Conservation (phyloP, 2,113 vertebrate species). For the Bos indicus region DNA sequence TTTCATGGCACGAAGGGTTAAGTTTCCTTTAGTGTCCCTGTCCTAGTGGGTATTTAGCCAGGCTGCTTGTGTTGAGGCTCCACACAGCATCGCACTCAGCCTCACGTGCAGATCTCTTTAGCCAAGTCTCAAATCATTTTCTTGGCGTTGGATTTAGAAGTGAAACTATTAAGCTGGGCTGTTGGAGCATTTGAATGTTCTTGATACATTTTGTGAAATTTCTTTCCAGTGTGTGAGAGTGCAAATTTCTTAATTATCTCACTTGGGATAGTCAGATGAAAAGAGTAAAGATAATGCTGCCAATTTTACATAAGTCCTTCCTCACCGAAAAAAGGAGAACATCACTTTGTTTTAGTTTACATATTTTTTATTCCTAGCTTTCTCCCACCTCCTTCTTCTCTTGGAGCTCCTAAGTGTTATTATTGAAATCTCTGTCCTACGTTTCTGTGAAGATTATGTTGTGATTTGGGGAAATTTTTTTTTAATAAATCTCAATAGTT, state of each 20-base stretch:
- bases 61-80: background rate
- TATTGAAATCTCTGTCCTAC: background rate
- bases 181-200: background rate
- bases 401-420: background rate
- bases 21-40: background rate
- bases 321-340: background rate
- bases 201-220: background rate
- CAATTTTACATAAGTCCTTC: background rate
- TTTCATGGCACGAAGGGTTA: background rate
- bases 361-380: background rate
- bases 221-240: background rate
- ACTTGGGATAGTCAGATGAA: background rate
- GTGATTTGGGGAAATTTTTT: background rate
- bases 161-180: background rate
- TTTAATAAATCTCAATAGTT: background rate
- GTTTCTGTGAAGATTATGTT: background rate
- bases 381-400: background rate
- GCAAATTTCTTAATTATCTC: background rate
- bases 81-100: background rate
- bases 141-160: background rate
- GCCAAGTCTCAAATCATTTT: background rate
- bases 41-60: background rate
- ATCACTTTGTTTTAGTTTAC: background rate
- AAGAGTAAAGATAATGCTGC: background rate
- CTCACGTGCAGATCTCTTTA: background rate